Evolutionary conservation across 2,113 vertebrate species (phyloP).

Genomic region (Beaufortia kweichowensis): DNA sequence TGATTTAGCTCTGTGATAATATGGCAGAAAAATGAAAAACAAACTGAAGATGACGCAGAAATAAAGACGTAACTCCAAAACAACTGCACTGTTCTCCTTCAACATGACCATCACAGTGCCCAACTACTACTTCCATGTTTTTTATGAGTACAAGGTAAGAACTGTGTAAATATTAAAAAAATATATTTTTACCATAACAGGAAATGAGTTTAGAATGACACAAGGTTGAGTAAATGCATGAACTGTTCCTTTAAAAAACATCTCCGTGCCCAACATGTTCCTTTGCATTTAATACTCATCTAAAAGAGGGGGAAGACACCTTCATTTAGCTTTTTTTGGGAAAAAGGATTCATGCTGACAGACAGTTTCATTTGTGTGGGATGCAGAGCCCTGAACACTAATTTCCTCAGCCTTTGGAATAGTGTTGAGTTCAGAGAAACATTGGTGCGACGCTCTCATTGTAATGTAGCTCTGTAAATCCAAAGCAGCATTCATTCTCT

Average conservation of each 20-base stretch:
- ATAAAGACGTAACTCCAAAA: no score
- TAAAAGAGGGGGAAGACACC: constrained; percentile 29
- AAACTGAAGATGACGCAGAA: constrained; percentile 2
- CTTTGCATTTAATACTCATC: constrained; percentile 44
- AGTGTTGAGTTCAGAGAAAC: constrained; percentile 65
- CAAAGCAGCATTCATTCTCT: constrained; percentile 59
- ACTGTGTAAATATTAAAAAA: no score
- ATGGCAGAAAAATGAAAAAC: constrained; percentile 3
- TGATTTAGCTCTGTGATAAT: constrained; percentile 32
- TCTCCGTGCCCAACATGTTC: constrained; percentile 40
- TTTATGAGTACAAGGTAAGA: no score
- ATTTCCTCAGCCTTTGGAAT: constrained; percentile 65
- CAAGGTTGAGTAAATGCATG: no score
- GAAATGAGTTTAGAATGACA: not conserved
- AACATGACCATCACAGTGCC: no score
- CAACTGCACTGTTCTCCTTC: not conserved
- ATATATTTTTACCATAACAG: no score
- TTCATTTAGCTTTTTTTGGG: constrained; percentile 41
- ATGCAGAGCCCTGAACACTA: constrained; percentile 61
- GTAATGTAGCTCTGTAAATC: constrained; percentile 65
- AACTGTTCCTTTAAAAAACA: constrained; percentile 48
- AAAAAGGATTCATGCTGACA: constrained; percentile 62
- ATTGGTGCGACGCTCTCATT: constrained; percentile 55
- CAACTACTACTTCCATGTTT: no score
- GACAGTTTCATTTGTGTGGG: constrained; percentile 72